phyloP scores from a whole-genome alignment of 1,140 invertebrate species.

The Hermetia illucens region DNA sequence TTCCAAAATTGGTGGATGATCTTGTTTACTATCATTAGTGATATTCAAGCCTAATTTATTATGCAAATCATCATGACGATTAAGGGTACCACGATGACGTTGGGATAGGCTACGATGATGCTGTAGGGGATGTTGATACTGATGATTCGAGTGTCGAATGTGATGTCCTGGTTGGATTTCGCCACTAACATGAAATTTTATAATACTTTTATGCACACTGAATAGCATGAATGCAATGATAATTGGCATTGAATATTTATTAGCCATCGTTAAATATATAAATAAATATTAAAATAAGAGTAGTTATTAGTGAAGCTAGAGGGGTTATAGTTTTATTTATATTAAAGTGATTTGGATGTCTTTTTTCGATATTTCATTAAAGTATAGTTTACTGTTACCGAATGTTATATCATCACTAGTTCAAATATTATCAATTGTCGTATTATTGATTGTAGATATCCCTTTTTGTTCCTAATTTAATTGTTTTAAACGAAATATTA shows the following conservation, averaged over 20 bases:
- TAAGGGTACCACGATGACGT: neutral
- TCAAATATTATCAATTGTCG: neutral
- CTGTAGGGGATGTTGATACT: neutral
- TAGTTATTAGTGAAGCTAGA: too few species aligned
- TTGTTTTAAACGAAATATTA: neutral
- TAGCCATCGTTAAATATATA: neutral
- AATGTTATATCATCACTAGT: neutral
- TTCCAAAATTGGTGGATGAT: neutral
- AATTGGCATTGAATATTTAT: neutral
- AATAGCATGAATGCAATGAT: neutral
- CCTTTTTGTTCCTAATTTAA: neutral
- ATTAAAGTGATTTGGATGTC: neutral
- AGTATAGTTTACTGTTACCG: too few species aligned
- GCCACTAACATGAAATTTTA: neutral
- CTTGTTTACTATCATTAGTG: neutral
- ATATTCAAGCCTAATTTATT: neutral
- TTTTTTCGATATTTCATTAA: neutral
- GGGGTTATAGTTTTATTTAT: too few species aligned
- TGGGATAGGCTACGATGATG: neutral
- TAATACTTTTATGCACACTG: neutral
- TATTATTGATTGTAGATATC: neutral
- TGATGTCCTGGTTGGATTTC: neutral
- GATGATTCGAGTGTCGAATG: neutral
- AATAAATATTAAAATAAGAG: neutral
- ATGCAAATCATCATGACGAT: neutral